These are phyloP conservation scores for Macheiramphus alcinus DNA, from an alignment of 2,113 vertebrate species.

Conservation along the genomic window DNA sequence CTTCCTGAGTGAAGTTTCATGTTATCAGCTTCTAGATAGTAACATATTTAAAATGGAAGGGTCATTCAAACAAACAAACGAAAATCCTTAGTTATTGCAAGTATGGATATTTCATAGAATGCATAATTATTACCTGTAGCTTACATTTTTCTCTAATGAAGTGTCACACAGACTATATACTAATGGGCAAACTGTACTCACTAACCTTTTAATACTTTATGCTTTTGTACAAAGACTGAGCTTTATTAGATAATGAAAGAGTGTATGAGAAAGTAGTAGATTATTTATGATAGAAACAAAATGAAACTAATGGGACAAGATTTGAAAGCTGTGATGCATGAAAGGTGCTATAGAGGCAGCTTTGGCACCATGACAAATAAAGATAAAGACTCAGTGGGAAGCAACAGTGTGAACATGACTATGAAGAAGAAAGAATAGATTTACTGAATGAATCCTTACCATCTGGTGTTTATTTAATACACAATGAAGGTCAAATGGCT, in stretches of 20 bases:
- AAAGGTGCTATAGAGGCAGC: conserved; percentile 80
- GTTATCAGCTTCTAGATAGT: background rate
- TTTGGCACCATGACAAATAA: conserved; percentile 80
- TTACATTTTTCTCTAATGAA: conserved; percentile 62
- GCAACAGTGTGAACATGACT: conserved; percentile 83
- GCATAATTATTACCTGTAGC: conserved; percentile 35
- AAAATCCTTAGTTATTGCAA: background rate
- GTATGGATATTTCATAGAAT: background rate
- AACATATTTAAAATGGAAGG: background rate
- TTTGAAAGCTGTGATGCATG: conserved; percentile 84
- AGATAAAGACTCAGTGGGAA: conserved; percentile 87
- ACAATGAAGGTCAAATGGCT: conserved; percentile 90
- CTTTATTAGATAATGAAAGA: conserved; percentile 82
- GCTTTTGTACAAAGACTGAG: conserved; percentile 68
- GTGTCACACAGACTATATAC: conserved; percentile 58
- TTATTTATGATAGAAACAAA: conserved; percentile 85
- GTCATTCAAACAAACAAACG: background rate
- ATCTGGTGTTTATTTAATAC: conserved; percentile 94
- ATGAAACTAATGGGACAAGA: conserved; percentile 86
- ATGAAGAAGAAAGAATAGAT: conserved; percentile 84
- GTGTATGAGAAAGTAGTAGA: conserved; percentile 80
- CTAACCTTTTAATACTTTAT: conserved; percentile 75
- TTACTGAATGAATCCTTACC: conserved; percentile 85
- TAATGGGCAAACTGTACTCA: conserved; percentile 78
- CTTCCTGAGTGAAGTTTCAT: background rate